Evolutionary conservation across 2,797 vertebrate genomes (phyloP).

Genomic region (Enteromius thamalakanensis): DNA sequence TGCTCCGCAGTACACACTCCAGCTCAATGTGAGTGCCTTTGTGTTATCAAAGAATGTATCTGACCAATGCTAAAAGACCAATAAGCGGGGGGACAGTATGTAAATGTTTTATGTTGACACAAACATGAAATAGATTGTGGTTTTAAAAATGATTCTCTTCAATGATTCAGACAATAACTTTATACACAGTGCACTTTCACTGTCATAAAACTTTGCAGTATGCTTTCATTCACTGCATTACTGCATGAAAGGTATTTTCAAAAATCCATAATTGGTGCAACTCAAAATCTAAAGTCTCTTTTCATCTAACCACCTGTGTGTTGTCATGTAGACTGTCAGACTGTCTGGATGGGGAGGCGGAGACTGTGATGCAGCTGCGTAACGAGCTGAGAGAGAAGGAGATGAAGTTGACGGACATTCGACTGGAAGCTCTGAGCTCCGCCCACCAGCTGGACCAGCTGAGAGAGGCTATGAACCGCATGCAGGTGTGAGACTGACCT

Average conservation of each 20-base stretch:
- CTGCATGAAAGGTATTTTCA: too few relatives aligned
- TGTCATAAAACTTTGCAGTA: too few relatives aligned
- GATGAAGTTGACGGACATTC: conserved; percentile 98
- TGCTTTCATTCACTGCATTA: too few relatives aligned
- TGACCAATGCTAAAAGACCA: too few relatives aligned
- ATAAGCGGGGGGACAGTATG: too few relatives aligned
- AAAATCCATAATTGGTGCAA: too few relatives aligned
- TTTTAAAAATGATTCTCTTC: too few relatives aligned
- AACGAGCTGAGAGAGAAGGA: conserved; percentile 97
- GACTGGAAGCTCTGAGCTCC: conserved; percentile 95
- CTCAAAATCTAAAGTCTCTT: not conserved
- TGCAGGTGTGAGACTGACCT: conserved; percentile 85
- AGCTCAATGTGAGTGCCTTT: conserved; percentile 82
- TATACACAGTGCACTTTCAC: too few relatives aligned
- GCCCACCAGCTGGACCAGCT: conserved; percentile 98
- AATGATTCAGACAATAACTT: too few relatives aligned
- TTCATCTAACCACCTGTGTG: not conserved
- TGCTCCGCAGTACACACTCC: conserved; percentile 92
- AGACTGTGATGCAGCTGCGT: conserved; percentile 93
- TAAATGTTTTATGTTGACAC: too few relatives aligned
- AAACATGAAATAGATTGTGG: too few relatives aligned
- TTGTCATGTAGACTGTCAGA: conserved; percentile 84
- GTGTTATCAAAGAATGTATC: not conserved
- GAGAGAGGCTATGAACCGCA: conserved; percentile 96
- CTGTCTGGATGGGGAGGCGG: conserved; percentile 90